Base-by-base conservation (phyloP, 2,888 invertebrate species). In the Caenorhabditis sp. region DNA sequence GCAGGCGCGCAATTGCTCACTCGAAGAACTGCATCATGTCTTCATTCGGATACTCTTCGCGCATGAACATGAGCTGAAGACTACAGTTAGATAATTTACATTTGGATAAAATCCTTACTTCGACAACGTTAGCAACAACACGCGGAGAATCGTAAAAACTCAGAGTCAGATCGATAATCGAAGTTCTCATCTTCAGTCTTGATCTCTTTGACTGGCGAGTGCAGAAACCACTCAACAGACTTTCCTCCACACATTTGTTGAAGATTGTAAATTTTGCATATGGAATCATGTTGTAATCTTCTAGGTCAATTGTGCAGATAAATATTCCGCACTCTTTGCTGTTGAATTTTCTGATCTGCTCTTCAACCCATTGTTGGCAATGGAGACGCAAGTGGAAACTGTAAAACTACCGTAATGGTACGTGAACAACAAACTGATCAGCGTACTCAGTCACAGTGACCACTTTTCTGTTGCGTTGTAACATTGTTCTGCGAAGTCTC, bases 211-310 rank as follows among this genome's bases (percentile, higher is more conserved):
- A 51, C 2, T 50, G 62, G 2, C 26, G 20, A n/a, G 40, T 13
- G 18, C 50, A 51, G n/a, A 44, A 51, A 0, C 13, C 4, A 5
- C 22, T 32, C 44, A 71, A 55, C 1, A 56, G 9, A 1, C 4
- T 1, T 0, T 26, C 15, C 2, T 62, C 32, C 8, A n/a, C 24
- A 28, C 53, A 28, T 11, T 28, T 37, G 37, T 71, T 53, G n/a
- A 71, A 62, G n/a, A 71, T 44, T 18, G 18, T 24, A 2, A 62
- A 20, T 18, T 56, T 71, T 1, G 22, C 71, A 11, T 15, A 56
- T 18, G 71, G 62, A n/a, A 56, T 56, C 8, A 62, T 5, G 11
- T 51, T 24, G 53, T 18, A 53, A 5, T 20, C n/a, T 18, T 65
- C 56, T 8, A 56, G 18, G 2, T n/a, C 20, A 2, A 56, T n/a